Percentiles rank a stretch among this genome's conserved stretches.
Evolutionary conservation across 2,113 vertebrate genomes (phyloP).

Genomic region (Crotophaga sulcirostris): DNA sequence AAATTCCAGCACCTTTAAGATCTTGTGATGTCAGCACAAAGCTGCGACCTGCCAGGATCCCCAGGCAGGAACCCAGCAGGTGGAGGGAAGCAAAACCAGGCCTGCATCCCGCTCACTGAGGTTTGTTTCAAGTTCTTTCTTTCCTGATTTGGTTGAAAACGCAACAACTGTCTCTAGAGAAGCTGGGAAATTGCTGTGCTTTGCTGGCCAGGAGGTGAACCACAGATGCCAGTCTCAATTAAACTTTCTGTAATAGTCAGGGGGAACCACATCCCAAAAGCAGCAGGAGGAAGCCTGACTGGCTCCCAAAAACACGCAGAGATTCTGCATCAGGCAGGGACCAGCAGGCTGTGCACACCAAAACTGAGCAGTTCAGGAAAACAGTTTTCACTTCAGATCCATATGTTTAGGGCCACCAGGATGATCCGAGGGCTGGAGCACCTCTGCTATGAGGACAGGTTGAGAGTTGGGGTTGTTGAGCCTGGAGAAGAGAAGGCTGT

Average conservation of each 20-base stretch:
- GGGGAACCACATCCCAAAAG: not conserved
- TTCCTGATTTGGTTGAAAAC: not conserved
- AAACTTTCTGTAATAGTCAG: not conserved
- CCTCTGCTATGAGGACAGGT: too few relatives aligned
- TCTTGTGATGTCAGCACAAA: not conserved
- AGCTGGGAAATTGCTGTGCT: not conserved
- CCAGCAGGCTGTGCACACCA: not conserved
- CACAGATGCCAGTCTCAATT: not conserved
- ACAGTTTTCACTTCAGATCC: not conserved
- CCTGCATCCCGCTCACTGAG: not conserved
- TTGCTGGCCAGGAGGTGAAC: not conserved
- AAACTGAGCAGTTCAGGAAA: not conserved
- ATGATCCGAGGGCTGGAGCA: too few relatives aligned
- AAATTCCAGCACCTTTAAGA: not conserved
- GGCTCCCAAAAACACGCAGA: not conserved
- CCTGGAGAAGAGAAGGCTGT: too few relatives aligned
- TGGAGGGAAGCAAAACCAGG: not conserved
- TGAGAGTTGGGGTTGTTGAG: too few relatives aligned
- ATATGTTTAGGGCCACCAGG: too few relatives aligned
- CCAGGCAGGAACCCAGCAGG: not conserved
- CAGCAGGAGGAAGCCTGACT: not conserved
- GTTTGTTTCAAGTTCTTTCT: not conserved
- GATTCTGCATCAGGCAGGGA: not conserved
- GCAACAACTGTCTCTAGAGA: not conserved
- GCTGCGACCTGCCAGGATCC: not conserved